Evolutionary conservation across 2,113 vertebrate genomes (phyloP).

Genomic region (Cochlearius cochlearius): DNA sequence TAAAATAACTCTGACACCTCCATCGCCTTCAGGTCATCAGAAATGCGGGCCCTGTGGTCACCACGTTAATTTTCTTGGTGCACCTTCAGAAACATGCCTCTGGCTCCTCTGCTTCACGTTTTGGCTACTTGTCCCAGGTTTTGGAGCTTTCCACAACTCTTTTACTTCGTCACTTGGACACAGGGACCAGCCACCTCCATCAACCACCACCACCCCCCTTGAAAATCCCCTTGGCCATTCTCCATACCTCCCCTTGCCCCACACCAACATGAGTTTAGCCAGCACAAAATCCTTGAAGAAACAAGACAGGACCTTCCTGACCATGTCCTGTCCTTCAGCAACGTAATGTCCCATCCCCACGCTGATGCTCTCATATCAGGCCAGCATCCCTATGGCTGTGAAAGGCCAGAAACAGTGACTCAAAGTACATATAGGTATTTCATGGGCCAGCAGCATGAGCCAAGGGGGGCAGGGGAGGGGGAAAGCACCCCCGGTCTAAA

Average conservation of each 20-base stretch:
- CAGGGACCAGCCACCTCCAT: neutral
- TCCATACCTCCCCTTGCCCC: neutral
- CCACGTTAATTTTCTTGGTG: neutral
- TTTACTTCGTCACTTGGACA: neutral
- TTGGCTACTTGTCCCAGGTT: neutral
- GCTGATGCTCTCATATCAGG: neutral
- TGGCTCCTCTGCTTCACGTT: neutral
- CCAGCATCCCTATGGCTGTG: neutral
- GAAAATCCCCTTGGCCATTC: rapidly evolving
- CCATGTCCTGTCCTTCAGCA: neutral
- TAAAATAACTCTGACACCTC: neutral
- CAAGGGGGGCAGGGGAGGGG: neutral
- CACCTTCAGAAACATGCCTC: neutral
- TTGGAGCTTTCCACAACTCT: neutral
- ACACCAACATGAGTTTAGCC: neutral
- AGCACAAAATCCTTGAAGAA: neutral
- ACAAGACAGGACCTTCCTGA: neutral
- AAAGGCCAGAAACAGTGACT: neutral
- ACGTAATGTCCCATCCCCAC: neutral
- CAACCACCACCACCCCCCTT: neutral
- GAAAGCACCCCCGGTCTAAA: neutral
- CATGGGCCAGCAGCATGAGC: neutral
- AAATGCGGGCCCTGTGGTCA: neutral
- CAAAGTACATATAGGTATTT: neutral
- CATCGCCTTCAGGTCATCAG: neutral